Evolutionary conservation across 1,140 invertebrate genomes (phyloP), one percentile per base, ranked within the genome.

Genomic region (Apis dorsata): DNA sequence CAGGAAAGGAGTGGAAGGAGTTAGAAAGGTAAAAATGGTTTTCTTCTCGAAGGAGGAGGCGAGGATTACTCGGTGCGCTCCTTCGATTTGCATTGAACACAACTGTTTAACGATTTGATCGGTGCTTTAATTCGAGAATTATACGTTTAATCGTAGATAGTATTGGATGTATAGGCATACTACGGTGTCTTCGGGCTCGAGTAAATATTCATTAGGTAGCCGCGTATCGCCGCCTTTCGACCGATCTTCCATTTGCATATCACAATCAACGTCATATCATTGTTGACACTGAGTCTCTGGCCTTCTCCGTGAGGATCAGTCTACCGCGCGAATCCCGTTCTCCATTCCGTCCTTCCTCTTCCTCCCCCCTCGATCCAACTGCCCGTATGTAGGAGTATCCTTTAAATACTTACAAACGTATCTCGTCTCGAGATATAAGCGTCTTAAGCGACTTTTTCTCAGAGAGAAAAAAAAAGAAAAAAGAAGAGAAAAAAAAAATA

Each of bases 131-230:
- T 93, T 93, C 89, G 91, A 93, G 90, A 93, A 93, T 93, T 93
- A 93, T 93, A 92, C 93, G 86, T 92, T 92, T 92, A 92, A 93
- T 93, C 91, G 92, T 83, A n/a, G 86, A 49, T 69, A 78, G 75
- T 55, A 34, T 44, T 62, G 62, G 66, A 79, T 81, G 78, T 81
- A 81, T 75, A 86, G 72, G 49, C 72, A 74, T 76, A 84, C 70
- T 73, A 68, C 86, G 75, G 86, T 88, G 90, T 91, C 87, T 85
- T 85, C 83, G 73, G 69, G 73, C 81, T 65, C 79, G 88, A 90
- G 89, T 92, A 93, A 93, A 93, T 93, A 93, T 93, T 93, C 92
- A 93, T 93, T 93, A 93, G 73, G 85, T 86, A 86, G 85, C 82
- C 81, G 79, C 85, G 84, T 81, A 82, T 84, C 68, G 76, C 63